Evolutionary conservation across 2,888 invertebrate genomes (phyloP).

Genomic region (Stramonita haemastoma): DNA sequence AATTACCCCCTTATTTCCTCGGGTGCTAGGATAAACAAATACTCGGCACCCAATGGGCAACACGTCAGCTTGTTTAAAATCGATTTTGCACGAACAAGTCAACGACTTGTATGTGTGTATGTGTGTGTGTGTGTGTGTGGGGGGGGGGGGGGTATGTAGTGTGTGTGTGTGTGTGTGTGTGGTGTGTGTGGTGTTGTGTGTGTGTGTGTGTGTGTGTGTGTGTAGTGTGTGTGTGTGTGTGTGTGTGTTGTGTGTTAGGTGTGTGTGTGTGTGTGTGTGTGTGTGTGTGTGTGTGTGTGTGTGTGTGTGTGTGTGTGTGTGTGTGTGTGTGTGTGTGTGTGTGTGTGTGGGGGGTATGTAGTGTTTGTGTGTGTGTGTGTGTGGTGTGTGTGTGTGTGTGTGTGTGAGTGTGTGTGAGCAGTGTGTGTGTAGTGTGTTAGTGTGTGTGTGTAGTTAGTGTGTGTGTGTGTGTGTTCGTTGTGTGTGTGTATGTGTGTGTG

Average conservation of each 20-base stretch:
- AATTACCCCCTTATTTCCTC: too few species aligned
- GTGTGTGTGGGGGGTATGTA: neutral
- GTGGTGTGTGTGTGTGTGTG: neutral
- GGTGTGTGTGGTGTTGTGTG: constrained; percentile 3
- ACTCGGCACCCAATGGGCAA: too few species aligned
- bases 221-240: neutral
- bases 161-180: constrained; percentile 2
- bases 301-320: neutral
- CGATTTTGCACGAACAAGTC: too few species aligned
- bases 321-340: neutral
- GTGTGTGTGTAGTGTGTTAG: neutral
- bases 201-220: constrained; percentile 4
- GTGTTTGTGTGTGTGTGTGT: neutral
- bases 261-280: neutral
- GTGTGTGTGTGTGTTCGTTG: too few species aligned
- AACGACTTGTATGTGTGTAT: neutral
- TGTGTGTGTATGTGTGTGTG: neutral
- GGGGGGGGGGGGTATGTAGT: neutral
- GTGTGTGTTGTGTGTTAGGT: neutral
- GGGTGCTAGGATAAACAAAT: too few species aligned
- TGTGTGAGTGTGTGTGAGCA: neutral
- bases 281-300: neutral
- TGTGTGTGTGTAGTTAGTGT: too few species aligned
- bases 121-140: neutral
- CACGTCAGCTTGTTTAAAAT: too few species aligned